Base-by-base conservation (phyloP, 2,888 invertebrate genomes). In the Heliconius sara region DNA sequence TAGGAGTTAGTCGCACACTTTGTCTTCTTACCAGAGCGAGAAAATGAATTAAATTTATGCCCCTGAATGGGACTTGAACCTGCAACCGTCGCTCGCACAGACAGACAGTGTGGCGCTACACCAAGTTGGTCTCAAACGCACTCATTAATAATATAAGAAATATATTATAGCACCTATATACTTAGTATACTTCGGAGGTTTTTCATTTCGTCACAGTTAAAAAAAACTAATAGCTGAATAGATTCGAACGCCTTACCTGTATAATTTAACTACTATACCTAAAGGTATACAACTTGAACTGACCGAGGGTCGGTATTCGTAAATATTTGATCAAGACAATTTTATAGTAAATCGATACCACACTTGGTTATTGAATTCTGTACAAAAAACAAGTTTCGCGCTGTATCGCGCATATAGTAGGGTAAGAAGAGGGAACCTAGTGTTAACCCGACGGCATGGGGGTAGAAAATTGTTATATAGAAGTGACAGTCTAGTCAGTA, bases 311-410 rank as follows among this genome's bases (percentile, higher is more conserved):
- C 27, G n/a, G 47, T 12, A 13, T 52, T 25, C 34, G 47, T 76
- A 67, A 76, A 76, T 76, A 76, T 76, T 76, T 76, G 34, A 76
- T 67, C 43, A 27, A 75, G 34, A 47, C 75, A n/a, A 75, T 75
- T 75, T 75, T 75, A 75, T 75, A 27, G 75, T 39, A 75, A 75
- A 75, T 75, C 75, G 63, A 75, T 75, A 75, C 22, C n/a, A 30
- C n/a, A 60, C 73, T 73, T 19, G 57, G 57, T 73, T 73, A 57
- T 57, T 34, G 73, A 60, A 73, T 73, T 70, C 39, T 65, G 63
- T 63, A 16, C 5, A 27, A 27, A 13, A 27, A 4, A 16, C 16
- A 27, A 13, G 16, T 27, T 65, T 65, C 27, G 27, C 27, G 6
- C 27, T 65, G 25, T 27, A 65, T 6, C 65, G 25, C 65, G 65